Percentiles rank a stretch among this genome's conserved stretches.
Conservation (phyloP, 2,888 invertebrate genomes). For the Iselma pallidipennis region DNA sequence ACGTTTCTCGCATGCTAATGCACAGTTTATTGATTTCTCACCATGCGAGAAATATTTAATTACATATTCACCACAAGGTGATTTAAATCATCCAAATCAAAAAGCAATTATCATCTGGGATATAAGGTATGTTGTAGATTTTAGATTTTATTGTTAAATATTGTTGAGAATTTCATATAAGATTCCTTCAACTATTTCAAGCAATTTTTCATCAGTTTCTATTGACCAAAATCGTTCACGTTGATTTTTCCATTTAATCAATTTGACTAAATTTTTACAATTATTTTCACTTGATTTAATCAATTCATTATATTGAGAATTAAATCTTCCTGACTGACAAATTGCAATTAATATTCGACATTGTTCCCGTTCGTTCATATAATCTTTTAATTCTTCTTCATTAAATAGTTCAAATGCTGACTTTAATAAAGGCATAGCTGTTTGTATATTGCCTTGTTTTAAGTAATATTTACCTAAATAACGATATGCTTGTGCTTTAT, state of each 20-base stretch:
- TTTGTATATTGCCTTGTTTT: conserved; percentile 39
- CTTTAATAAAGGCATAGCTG: conserved; percentile 45
- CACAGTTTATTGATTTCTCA: conserved; percentile 96
- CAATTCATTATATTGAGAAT: not conserved
- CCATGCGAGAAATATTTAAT: conserved; percentile 97
- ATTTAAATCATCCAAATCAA: conserved; percentile 65
- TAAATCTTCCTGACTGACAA: not conserved
- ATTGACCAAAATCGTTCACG: conserved; percentile 36
- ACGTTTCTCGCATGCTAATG: conserved; percentile 86
- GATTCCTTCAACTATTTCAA: not conserved
- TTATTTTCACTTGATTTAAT: not conserved
- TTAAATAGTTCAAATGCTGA: conserved; percentile 46
- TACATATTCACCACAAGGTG: conserved; percentile 85
- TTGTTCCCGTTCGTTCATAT: not conserved
- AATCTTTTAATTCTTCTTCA: conserved; percentile 22
- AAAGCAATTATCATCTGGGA: conserved; percentile 96
- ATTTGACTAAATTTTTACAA: conserved; percentile 30
- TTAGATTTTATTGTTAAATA: not conserved
- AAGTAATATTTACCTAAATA: conserved; percentile 51
- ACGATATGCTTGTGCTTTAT: conserved; percentile 47
- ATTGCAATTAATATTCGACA: not conserved
- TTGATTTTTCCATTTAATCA: conserved; percentile 46
- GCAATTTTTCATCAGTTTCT: no score
- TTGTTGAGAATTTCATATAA: not conserved
- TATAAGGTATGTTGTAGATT: conserved; percentile 64